A percentile compares a stretch with the other conserved stretches of the same genome.
phyloP scores from a whole-genome alignment of 64 coral and sea anemone genomes.

The Anthopleura sola region DNA sequence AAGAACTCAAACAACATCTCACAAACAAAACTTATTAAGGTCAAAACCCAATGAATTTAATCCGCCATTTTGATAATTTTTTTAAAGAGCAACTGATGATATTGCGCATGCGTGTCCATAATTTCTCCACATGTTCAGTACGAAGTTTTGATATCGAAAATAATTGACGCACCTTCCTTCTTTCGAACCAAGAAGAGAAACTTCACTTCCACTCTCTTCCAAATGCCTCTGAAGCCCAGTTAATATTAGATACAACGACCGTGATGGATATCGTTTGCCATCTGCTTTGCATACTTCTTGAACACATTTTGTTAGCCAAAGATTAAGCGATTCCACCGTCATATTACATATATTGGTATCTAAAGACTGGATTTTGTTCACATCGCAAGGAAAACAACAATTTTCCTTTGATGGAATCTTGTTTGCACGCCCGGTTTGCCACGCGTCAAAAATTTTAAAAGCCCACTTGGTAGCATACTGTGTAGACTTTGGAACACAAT shows the following conservation, averaged over 20 bases:
- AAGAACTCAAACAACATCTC: too few species aligned
- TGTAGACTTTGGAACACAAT: too few species aligned
- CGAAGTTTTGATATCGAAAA: neutral
- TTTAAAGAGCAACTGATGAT: too few species aligned
- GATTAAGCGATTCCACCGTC: neutral
- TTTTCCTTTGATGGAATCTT: neutral
- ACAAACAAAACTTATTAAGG: too few species aligned
- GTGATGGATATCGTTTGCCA: too few species aligned
- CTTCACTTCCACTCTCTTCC: neutral
- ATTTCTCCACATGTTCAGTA: neutral
- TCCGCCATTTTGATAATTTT: too few species aligned
- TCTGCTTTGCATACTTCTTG: neutral
- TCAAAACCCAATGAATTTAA: too few species aligned
- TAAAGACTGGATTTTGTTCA: neutral
- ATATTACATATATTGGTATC: neutral
- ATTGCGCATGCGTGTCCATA: too few species aligned
- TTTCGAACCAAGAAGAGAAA: neutral
- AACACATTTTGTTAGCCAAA: neutral
- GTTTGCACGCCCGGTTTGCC: neutral
- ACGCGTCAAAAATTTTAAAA: too few species aligned
- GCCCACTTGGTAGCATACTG: too few species aligned
- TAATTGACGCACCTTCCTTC: too few species aligned
- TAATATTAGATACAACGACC: neutral
- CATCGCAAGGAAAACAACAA: neutral
- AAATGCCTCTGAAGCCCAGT: slow-evolving; percentile 6